Evolutionary conservation across 2,888 invertebrate genomes (phyloP), one percentile per base, ranked within the genome.

Genomic region (Nymphalis urticae): DNA sequence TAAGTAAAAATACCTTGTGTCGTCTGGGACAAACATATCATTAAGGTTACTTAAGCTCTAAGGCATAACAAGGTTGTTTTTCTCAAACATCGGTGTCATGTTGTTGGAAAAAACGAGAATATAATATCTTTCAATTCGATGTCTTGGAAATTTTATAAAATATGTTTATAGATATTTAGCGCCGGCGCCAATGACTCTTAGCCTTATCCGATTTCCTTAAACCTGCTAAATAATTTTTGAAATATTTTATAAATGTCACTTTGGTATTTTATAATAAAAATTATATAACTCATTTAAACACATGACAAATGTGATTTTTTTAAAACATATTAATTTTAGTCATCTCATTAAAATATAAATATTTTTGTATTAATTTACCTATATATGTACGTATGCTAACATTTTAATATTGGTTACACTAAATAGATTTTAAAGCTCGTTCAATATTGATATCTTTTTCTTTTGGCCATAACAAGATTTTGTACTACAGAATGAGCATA

Each of bases 1-100:
- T 60, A 62, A 50, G 36, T 48, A 60, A 68, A 68, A 68, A 59
- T 47, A 63, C 64, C 64, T 61, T 54, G 64, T 53, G 47, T 47
- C 51, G 53, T 19, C 51, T 16, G n/a, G 21, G 47, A 64, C n/a
- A 48, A 54, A 68, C 54, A 68, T 47, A n/a, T 32, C 50, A 48
- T 42, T 60, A 68, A 64, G 64, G 53, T 61, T 54, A 60, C 61
- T 16, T 36, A 60, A 24, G 58, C 42, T 48, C 21, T 36, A 60
- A 42, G n/a, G 48, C 50, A 66, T 32, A 58, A 24, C 27, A 16
- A 62, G 48, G 48, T 48, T 62, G 56, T 56, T 67, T 62, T 58
- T 48, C 21, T 48, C 51, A 27, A 48, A 24, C 58, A 17, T 21
- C 47, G 48, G 53, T 32, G 63, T 58, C 60, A 63, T 63, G 27